Conservation (phyloP, 2,113 vertebrate species). For the Zosterops pallidus region DNA sequence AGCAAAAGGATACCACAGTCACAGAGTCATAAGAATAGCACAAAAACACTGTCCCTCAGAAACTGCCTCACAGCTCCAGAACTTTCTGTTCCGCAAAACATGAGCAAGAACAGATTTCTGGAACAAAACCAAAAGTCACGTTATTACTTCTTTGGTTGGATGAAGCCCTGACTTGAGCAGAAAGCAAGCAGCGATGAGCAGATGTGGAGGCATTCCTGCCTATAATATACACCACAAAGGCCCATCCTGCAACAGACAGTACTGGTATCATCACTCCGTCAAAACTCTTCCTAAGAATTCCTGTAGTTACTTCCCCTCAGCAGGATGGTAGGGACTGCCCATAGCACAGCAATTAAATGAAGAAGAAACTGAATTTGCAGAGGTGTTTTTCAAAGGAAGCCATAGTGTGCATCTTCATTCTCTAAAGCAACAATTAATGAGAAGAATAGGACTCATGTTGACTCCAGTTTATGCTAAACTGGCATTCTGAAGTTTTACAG, state of each 20-base stretch:
- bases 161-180: not conserved
- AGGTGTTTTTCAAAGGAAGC: not conserved
- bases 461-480: not conserved
- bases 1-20: not conserved
- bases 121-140: not conserved
- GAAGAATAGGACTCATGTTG: not conserved
- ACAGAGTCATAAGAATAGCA: not conserved
- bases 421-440: not conserved
- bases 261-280: not conserved
- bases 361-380: not conserved
- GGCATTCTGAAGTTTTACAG: not conserved
- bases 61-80: not conserved
- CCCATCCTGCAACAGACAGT: not conserved
- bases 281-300: not conserved
- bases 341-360: not conserved
- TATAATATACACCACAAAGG: not conserved
- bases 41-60: not conserved
- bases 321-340: not conserved
- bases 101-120: not conserved
- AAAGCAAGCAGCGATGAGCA: not conserved
- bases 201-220: not conserved
- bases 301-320: not conserved
- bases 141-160: not conserved
- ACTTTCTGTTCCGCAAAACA: constrained; percentile 4
- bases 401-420: not conserved